Evolutionary conservation across 2,797 vertebrate species (phyloP), one percentile per base, ranked within the genome.

Genomic region (Periophthalmus magnuspinnatus): DNA sequence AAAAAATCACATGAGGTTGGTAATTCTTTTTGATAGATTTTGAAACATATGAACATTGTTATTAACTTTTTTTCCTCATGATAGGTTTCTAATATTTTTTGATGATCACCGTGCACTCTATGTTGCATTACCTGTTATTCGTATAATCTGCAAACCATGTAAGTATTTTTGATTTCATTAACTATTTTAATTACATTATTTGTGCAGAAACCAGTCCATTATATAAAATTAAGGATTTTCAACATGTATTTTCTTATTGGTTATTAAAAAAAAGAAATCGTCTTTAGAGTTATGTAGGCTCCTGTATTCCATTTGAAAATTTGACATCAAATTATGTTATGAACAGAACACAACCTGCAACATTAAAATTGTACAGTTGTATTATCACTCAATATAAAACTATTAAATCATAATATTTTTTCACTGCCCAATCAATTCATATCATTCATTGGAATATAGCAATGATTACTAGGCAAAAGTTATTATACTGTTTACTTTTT

Each of bases 31-130:
- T n/a, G 8, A 38, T 38, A 0, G 4, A 8, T 61, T 24, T 16
- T 45, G 13, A 16, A 36, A 6, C 2, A 6, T 19, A 36, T 36
- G 3, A 48, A 64, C 61, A 47, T 33, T 50, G 63, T 33, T 10
- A 28, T 10, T 64, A 14, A 0, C 1, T 50, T 2, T 65, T 59
- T 76, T 60, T 69, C 56, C 52, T 33, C 73, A 33, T 85, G 61
- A 16, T 84, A 99, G 97, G 84, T 97, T 96, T 81, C 87, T 98
- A 66, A 94, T 98, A 74, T 98, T 98, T 79, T 90, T 93, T 0
- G 97, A 99, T 3, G 93, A 97, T 0, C 94, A 95, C 6, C 93
- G 87, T 0, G 91, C 95, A 0, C 81, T 90, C 0, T 99, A 99
- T 5, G 93, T 96, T 38, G 85, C 90, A 54, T 91, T 96, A 47